Base-by-base conservation (phyloP, 2,888 invertebrate genomes). In the Epiblema foenella region DNA sequence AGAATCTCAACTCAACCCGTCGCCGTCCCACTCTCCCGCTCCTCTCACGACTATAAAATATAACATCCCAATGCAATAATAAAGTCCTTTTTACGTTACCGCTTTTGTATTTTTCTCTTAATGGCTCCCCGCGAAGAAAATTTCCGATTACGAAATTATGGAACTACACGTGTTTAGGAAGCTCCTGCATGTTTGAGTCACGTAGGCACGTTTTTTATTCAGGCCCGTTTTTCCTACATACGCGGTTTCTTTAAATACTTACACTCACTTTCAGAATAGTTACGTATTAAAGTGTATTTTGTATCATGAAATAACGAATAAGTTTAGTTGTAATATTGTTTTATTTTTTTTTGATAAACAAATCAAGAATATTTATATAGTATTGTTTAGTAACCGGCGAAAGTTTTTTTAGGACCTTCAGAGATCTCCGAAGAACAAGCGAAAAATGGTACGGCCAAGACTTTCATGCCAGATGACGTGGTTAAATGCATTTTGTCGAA, bases 21-120 rank as follows among this genome's bases (percentile, higher is more conserved):
- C 86, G 85, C 68, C 59, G 68, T 70, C 70, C 69, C 66, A 70
- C 86, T 85, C 87, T 87, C 85, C 83, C 84, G 79, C 80, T 77
- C 84, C 83, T 81, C 83, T 83, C 83, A 81, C 79, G 84, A 86
- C 86, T 82, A 86, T 88, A 90, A 90, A 91, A 89, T 90, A 89
- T 91, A 89, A 87, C 90, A 88, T 89, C 85, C 86, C 83, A 85
- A 84, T 87, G 83, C 87, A 87, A 89, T 86, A 89, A 90, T 90
- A 90, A 89, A 89, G 90, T 89, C 84, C 85, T 85, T 89, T 89
- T 89, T 88, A 86, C 87, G 82, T 84, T 83, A 85, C 79, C 83
- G 79, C 83, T 81, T 80, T 80, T 83, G 84, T 85, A 83, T 85
- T 85, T 85, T 85, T 85, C 84, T 84, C 86, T 46, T 89, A 89